Evolutionary conservation across 2,888 invertebrate species (phyloP).

Genomic region (Lordiphosa andalusiaca): DNA sequence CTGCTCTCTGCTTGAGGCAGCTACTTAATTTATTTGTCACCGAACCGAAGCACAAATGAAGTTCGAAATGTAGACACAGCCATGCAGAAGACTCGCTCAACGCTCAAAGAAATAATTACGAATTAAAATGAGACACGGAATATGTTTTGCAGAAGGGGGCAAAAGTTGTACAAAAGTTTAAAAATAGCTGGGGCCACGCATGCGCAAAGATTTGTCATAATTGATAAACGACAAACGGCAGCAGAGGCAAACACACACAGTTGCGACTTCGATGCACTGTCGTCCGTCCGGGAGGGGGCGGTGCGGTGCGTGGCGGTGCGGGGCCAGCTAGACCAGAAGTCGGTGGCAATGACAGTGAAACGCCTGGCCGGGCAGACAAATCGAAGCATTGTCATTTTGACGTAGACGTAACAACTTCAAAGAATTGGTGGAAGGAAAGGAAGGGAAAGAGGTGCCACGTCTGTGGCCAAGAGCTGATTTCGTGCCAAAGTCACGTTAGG

Average conservation of each 20-base stretch:
- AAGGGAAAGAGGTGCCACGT: no score
- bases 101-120: constrained; percentile 69
- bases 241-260: constrained; percentile 26
- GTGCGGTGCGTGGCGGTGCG: no score
- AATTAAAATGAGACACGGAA: constrained; percentile 72
- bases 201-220: constrained; percentile 80
- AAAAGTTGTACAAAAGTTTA: constrained; percentile 44
- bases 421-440: no score
- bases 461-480: no score
- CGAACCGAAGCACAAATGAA: constrained; percentile 73
- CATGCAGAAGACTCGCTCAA: constrained; percentile 22
- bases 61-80: constrained; percentile 49
- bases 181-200: constrained; percentile 75
- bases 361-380: constrained; percentile 58
- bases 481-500: no score
- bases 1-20: constrained; percentile 33
- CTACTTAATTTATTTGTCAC: constrained; percentile 74
- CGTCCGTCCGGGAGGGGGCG: constrained; percentile 16
- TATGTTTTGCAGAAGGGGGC: constrained; percentile 10
- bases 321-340: constrained; percentile 9
- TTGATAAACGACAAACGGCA: constrained; percentile 75
- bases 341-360: constrained; percentile 51
- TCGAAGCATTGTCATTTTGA: constrained; percentile 45
- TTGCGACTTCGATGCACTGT: constrained; percentile 11
- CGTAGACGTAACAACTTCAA: constrained; percentile 1